Evolutionary conservation across 37 sponge, comb jelly and placozoan genomes (phyloP).

Genomic region (Ianthella basta): DNA sequence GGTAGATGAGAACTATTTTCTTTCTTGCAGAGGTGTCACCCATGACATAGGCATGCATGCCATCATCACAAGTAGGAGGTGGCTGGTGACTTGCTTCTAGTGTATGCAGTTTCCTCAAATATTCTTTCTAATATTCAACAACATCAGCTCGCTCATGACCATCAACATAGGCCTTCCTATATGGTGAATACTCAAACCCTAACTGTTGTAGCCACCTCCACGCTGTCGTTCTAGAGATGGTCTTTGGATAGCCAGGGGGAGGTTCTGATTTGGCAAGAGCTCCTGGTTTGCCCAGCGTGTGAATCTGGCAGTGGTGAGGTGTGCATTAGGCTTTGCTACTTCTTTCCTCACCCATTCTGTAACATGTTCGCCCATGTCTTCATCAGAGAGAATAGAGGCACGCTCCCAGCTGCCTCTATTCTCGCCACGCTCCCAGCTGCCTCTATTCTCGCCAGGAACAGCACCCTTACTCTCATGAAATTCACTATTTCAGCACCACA

Average conservation of each 20-base stretch:
- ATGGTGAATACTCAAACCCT: background rate
- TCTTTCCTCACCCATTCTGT: background rate
- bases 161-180: conserved; percentile 13
- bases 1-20: conserved; percentile 26
- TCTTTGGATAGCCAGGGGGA: background rate
- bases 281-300: background rate
- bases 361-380: background rate
- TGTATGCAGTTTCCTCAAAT: background rate
- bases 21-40: background rate
- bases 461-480: background rate
- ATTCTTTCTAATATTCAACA: conserved; percentile 13
- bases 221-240: background rate
- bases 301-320: background rate
- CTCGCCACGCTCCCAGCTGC: background rate
- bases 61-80: background rate
- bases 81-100: background rate
- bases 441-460: too few relatives aligned
- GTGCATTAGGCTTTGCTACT: background rate
- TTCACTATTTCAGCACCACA: background rate
- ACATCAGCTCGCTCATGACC: conserved; percentile 65
- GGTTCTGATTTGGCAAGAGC: background rate
- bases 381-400: background rate
- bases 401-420: background rate
- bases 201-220: background rate
- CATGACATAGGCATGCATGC: background rate